A percentile compares a stretch with the other conserved stretches of the same genome.
Evolutionary conservation across 2,888 invertebrate species (phyloP).

Genomic region (Seira ritae): DNA sequence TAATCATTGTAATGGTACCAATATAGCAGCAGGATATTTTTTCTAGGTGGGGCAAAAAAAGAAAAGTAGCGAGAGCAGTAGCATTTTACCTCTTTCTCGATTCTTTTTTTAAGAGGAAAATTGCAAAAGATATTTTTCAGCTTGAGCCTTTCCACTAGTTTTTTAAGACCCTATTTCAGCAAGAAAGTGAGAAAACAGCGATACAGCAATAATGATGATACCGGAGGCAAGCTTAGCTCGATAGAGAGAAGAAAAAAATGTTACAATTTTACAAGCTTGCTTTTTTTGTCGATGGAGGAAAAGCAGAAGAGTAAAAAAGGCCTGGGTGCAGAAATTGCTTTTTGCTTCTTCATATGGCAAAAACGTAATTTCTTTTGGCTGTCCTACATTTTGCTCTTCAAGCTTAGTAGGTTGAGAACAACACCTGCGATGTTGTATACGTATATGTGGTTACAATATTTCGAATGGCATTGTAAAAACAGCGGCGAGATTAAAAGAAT

Average conservation of each 20-base stretch:
- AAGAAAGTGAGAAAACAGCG: constrained; percentile 23
- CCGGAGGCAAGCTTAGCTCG: constrained; percentile 4
- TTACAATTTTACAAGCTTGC: constrained; percentile 1
- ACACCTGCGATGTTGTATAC: constrained; percentile 21
- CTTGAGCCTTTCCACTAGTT: constrained; percentile 19
- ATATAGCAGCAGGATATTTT: constrained; percentile 35
- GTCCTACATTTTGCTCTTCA: constrained; percentile 4
- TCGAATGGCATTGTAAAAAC: constrained; percentile 4
- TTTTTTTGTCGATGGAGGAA: not conserved
- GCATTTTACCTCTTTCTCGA: constrained; percentile 11
- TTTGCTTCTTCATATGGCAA: constrained; percentile 12
- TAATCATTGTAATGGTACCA: constrained; percentile 34
- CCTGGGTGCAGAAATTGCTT: constrained; percentile 18
- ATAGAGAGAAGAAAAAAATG: not conserved
- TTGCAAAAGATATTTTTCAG: constrained; percentile 13
- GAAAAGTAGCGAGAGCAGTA: constrained; percentile 16
- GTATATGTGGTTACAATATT: constrained; percentile 5
- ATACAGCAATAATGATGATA: constrained; percentile 13
- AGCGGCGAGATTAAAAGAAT: not conserved
- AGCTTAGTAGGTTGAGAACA: constrained; percentile 12
- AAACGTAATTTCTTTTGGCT: constrained; percentile 18
- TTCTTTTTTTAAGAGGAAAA: constrained; percentile 18
- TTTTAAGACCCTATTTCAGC: constrained; percentile 28
- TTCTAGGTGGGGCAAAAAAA: constrained; percentile 25
- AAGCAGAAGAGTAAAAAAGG: not conserved